Evolutionary conservation across 2,888 invertebrate species (phyloP).

Genomic region (Mechanitis mazaeus): DNA sequence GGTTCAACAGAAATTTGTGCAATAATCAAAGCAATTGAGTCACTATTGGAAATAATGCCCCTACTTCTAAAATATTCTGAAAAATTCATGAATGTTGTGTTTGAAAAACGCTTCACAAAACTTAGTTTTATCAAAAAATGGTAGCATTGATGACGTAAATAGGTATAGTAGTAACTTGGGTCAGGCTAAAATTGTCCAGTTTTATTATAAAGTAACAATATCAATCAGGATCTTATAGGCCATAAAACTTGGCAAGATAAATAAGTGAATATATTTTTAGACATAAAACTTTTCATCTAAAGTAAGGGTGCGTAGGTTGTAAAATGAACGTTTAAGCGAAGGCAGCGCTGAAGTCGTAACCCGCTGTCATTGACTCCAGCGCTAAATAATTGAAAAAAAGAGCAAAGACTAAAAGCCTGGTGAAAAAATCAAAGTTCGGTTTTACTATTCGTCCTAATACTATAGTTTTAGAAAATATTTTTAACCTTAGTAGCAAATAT

Average conservation of each 20-base stretch:
- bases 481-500: no score
- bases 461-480: slow-evolving; percentile 23
- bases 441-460: slow-evolving; percentile 7
- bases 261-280: slow-evolving; percentile 7
- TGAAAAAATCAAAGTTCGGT: not conserved
- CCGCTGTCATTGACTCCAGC: slow-evolving; percentile 20
- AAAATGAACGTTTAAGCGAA: slow-evolving; percentile 15
- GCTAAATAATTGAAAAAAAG: slow-evolving; percentile 22
- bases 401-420: slow-evolving; percentile 1
- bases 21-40: no score
- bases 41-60: no score
- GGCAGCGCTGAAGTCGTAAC: slow-evolving; percentile 21
- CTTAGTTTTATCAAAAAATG: no score
- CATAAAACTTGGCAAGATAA: slow-evolving; percentile 5
- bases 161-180: no score
- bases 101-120: no score
- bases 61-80: no score
- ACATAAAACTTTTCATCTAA: slow-evolving; percentile 9
- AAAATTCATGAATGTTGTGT: no score
- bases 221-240: slow-evolving; percentile 6
- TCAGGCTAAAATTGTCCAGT: not conserved
- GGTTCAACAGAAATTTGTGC: no score
- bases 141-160: no score
- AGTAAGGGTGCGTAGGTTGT: slow-evolving; percentile 23
- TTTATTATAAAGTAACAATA: slow-evolving; percentile 3